Evolutionary conservation across 2,888 invertebrate species (phyloP).

Genomic region (Chelonus formosanus): DNA sequence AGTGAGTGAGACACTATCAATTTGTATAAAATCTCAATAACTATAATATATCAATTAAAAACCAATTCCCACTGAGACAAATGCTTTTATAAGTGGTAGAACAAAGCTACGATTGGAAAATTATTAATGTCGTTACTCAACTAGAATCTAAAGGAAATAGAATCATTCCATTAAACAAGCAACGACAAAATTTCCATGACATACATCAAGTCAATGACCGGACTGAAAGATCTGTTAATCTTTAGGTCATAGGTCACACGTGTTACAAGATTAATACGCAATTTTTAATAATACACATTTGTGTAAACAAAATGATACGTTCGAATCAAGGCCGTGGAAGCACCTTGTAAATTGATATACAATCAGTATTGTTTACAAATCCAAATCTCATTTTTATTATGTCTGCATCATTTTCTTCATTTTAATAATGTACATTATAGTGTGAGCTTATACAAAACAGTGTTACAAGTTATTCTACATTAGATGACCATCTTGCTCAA

Average conservation of each 20-base stretch:
- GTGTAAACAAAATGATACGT: constrained; percentile 29
- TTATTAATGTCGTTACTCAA: too few species aligned
- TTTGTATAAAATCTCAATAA: neutral
- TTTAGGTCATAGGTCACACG: constrained; percentile 3
- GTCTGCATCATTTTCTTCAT: neutral
- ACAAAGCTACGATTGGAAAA: too few species aligned
- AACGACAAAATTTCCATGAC: too few species aligned
- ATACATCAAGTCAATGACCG: constrained; percentile 4
- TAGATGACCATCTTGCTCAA: too few species aligned
- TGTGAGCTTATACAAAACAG: neutral
- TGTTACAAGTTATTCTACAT: too few species aligned
- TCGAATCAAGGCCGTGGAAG: constrained; percentile 20
- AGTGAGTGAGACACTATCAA: neutral
- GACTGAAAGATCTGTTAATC: neutral
- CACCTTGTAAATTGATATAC: constrained; percentile 25
- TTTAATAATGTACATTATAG: neutral
- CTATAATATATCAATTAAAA: constrained; percentile 1
- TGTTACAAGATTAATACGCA: constrained; percentile 13
- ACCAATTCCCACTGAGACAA: neutral
- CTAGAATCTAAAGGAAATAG: neutral
- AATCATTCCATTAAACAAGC: neutral
- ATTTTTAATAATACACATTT: constrained; percentile 18
- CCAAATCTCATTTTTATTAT: neutral
- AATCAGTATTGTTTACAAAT: constrained; percentile 16
- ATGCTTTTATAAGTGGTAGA: too few species aligned